Percentiles rank a stretch among this genome's conserved stretches.
Evolutionary conservation across 2,113 vertebrate genomes (phyloP).

Genomic region (Festucalex cinctus): DNA sequence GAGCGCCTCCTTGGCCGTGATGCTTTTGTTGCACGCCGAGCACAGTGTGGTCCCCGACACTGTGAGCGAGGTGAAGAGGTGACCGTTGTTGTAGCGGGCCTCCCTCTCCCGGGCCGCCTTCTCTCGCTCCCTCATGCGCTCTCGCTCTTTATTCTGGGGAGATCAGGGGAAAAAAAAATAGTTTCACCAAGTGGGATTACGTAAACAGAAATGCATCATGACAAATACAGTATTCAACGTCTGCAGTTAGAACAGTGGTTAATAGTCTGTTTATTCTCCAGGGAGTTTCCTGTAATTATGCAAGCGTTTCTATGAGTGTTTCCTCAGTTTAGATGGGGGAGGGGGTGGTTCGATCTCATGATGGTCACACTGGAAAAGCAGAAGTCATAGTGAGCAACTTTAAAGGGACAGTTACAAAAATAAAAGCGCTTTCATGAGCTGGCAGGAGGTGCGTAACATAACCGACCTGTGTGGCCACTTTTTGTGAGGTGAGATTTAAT

Average conservation of each 20-base stretch:
- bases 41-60: constrained; percentile 90
- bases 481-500: no score
- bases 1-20: constrained; percentile 90
- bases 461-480: no score
- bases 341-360: not conserved
- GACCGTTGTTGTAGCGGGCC: constrained; percentile 84
- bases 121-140: constrained; percentile 80
- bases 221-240: not conserved
- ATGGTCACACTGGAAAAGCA: constrained; percentile 22
- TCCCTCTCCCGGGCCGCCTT: constrained; percentile 83
- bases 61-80: constrained; percentile 88
- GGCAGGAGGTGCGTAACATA: no score
- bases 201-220: not conserved
- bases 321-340: not conserved
- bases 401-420: not conserved
- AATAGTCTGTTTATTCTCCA: not conserved
- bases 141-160: constrained; percentile 83
- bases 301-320: not conserved
- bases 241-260: not conserved
- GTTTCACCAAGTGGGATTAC: not conserved
- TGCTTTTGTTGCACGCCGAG: constrained; percentile 89
- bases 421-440: not conserved
- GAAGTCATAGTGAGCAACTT: constrained; percentile 8
- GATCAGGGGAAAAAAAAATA: not conserved
- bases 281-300: not conserved